A percentile compares a stretch with the other conserved stretches of the same genome.
These are phyloP conservation scores for Lagorchestes hirsutus DNA, from an alignment of 2,797 vertebrate genomes.

Conservation along the genomic window DNA sequence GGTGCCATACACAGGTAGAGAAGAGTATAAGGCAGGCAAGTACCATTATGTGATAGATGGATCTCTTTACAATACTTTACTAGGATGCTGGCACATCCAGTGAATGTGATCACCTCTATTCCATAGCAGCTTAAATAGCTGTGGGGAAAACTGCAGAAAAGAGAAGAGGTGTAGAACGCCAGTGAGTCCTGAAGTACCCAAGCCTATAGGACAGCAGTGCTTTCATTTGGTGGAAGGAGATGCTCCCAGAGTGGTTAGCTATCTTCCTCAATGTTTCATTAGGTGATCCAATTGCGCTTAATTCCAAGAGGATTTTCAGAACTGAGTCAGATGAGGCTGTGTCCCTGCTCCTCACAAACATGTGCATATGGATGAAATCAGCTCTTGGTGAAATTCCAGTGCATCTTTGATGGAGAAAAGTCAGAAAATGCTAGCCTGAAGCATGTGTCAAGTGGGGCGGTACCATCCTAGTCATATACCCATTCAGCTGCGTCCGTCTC, in stretches of 20 bases:
- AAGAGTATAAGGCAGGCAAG: constrained; percentile 54
- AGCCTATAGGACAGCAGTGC: constrained; percentile 9
- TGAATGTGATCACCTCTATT: constrained; percentile 30
- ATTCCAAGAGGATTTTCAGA: neutral
- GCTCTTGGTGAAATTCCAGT: neutral
- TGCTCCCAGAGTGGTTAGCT: neutral
- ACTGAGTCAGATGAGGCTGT: neutral
- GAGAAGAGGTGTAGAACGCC: neutral
- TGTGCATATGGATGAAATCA: neutral
- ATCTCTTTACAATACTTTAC: constrained; percentile 47
- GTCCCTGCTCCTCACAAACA: neutral
- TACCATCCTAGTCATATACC: neutral
- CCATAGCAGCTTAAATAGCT: constrained; percentile 12
- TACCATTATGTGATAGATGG: neutral
- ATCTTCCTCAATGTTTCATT: neutral
- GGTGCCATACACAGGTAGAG: constrained; percentile 19
- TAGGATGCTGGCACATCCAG: constrained; percentile 35
- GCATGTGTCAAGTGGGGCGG: neutral
- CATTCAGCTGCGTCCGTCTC: neutral
- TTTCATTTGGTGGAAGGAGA: constrained; percentile 28
- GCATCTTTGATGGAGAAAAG: neutral
- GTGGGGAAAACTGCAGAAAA: constrained; percentile 21
- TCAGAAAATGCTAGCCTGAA: neutral
- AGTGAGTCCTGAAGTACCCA: constrained; percentile 25
- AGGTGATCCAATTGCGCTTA: neutral